These are phyloP conservation scores for Sebastes diploproa DNA, from an alignment of 2,797 vertebrate species.

Conservation along the genomic window DNA sequence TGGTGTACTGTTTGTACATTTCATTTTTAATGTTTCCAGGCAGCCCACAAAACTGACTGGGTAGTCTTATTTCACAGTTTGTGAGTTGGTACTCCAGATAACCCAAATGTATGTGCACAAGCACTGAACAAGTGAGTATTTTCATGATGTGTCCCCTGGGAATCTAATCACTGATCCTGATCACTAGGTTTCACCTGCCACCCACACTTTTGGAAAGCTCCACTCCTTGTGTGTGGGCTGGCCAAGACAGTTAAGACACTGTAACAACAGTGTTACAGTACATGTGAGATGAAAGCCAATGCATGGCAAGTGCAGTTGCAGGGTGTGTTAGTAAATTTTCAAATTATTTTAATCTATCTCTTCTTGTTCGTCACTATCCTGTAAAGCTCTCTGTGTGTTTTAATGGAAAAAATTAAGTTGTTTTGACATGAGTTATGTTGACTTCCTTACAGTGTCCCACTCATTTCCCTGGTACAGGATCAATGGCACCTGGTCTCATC, in stretches of 20 bases:
- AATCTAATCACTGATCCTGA: background rate
- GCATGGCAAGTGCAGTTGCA: background rate
- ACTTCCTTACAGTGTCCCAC: background rate
- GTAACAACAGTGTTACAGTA: background rate
- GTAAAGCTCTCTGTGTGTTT: background rate
- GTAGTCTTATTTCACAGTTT: background rate
- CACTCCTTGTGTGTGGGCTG: background rate
- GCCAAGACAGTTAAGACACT: background rate
- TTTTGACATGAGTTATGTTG: background rate
- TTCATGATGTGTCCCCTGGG: background rate
- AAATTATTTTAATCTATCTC: background rate
- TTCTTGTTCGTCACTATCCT: too few relatives aligned
- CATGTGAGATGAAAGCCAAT: background rate
- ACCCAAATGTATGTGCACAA: background rate
- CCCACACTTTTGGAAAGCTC: background rate
- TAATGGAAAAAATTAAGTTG: background rate
- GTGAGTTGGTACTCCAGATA: background rate
- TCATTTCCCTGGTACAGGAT: background rate
- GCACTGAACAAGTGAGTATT: background rate
- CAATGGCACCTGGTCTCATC: background rate
- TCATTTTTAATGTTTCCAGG: background rate
- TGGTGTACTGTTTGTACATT: too few relatives aligned
- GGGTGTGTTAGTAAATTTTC: background rate
- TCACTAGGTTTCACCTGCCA: constrained; percentile 14
- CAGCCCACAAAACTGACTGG: background rate